Evolutionary conservation across 2,888 invertebrate species (phyloP).

Genomic region (Lochmaea capreae): DNA sequence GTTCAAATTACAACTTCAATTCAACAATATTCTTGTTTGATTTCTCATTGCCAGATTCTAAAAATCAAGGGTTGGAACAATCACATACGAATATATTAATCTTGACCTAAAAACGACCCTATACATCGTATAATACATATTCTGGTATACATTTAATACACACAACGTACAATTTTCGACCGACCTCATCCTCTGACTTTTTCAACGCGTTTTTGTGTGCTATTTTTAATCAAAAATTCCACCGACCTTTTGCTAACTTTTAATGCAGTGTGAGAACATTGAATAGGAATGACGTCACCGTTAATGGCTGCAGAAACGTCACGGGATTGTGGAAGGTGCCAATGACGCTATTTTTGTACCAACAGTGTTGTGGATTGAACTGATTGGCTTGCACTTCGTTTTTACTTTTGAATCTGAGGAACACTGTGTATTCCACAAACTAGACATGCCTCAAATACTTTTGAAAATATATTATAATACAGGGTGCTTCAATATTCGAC

Average conservation of each 20-base stretch:
- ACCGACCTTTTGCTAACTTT: conserved; percentile 26
- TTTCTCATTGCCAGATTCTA: too few relatives aligned
- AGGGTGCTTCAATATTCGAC: too few relatives aligned
- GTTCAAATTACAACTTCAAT: too few relatives aligned
- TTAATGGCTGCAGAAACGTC: conserved; percentile 37
- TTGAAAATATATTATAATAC: too few relatives aligned
- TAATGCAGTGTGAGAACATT: conserved; percentile 31
- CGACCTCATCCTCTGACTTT: conserved; percentile 16
- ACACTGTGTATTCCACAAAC: not conserved
- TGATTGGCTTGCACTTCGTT: not conserved
- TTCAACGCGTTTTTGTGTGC: conserved; percentile 16
- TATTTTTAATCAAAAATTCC: conserved; percentile 25
- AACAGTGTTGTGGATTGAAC: conserved; percentile 8
- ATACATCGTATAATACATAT: not conserved
- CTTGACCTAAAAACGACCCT: conserved; percentile 8
- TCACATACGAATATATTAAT: not conserved
- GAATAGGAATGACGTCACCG: conserved; percentile 36
- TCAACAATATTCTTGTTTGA: too few relatives aligned
- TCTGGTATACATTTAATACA: not conserved
- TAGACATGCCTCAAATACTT: too few relatives aligned
- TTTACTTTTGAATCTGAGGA: not conserved
- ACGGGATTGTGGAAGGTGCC: conserved; percentile 37
- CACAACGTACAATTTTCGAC: conserved; percentile 3
- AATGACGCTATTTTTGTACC: conserved; percentile 38
- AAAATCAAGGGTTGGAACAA: not conserved